A percentile compares a stretch with the other conserved stretches of the same genome.
phyloP scores from a whole-genome alignment of 2,113 vertebrate species.

The Globicephala melas region DNA sequence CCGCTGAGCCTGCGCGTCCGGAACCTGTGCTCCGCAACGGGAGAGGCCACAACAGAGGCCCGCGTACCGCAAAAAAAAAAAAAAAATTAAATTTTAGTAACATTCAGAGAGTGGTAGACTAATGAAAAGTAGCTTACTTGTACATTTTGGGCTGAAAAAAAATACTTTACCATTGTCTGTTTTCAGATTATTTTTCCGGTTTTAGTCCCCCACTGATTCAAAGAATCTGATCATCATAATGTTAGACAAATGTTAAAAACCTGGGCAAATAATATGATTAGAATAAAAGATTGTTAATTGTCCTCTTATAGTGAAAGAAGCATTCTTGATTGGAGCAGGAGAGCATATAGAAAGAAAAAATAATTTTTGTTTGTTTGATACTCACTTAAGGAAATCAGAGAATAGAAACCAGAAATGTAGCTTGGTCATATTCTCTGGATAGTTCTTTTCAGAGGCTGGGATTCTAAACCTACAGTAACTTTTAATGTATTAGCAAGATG shows the following conservation, averaged over 20 bases:
- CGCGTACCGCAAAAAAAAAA: too few relatives aligned
- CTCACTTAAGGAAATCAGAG: not conserved
- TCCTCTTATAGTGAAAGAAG: constrained; percentile 18
- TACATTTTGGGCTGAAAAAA: not conserved
- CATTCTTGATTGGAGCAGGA: constrained; percentile 39
- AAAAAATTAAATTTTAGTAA: constrained; percentile 16
- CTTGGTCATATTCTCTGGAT: not conserved
- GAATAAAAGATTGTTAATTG: constrained; percentile 34
- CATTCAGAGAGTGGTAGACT: not conserved
- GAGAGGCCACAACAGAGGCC: too few relatives aligned
- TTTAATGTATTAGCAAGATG: not conserved
- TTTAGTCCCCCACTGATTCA: not conserved
- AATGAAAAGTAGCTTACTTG: constrained; percentile 36
- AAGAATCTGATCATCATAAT: constrained; percentile 46
- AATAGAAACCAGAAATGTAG: constrained; percentile 24
- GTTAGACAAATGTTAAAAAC: constrained; percentile 46
- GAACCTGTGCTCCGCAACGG: too few relatives aligned
- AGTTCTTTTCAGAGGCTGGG: not conserved
- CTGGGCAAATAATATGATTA: not conserved
- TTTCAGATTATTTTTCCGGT: not conserved
- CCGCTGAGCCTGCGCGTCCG: too few relatives aligned
- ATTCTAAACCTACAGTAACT: not conserved
- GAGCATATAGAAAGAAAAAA: constrained; percentile 1
- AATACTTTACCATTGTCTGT: not conserved
- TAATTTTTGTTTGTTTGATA: constrained; percentile 43